Evolutionary conservation across 2,113 vertebrate genomes (phyloP).

Genomic region (Fulmarus glacialis): DNA sequence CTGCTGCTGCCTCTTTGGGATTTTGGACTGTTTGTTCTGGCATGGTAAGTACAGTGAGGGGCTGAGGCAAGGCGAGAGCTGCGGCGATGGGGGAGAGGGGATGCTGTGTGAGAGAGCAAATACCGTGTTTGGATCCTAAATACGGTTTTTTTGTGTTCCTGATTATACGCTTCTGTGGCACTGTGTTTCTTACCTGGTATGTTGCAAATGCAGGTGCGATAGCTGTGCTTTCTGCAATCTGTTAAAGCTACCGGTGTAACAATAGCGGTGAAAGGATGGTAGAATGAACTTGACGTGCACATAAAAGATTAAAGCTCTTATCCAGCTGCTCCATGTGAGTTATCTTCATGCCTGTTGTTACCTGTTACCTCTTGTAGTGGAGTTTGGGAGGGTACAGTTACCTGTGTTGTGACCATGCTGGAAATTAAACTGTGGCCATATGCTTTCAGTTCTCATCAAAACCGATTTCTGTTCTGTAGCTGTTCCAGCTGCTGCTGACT

Average conservation of each 20-base stretch:
- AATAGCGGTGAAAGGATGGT: neutral
- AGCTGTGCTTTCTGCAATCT: neutral
- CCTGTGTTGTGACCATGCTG: neutral
- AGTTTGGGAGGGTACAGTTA: neutral
- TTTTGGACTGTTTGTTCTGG: neutral
- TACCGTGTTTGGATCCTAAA: neutral
- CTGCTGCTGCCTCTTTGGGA: neutral
- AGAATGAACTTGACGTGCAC: neutral
- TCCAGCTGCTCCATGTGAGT: fast-evolving
- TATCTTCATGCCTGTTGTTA: neutral
- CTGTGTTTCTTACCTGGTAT: neutral
- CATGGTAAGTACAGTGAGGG: neutral
- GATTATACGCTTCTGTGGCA: too few species aligned
- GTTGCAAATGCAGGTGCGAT: neutral
- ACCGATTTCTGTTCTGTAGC: neutral
- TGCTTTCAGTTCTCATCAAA: neutral
- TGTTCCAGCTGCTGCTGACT: neutral
- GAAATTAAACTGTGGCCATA: neutral
- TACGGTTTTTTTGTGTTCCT: neutral
- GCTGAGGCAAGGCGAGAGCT: neutral
- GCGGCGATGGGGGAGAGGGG: fast-evolving
- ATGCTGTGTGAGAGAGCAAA: neutral
- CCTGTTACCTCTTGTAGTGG: neutral
- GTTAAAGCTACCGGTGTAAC: neutral
- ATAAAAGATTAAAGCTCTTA: neutral